These are phyloP conservation scores for Papilio protenor DNA, from an alignment of 2,888 invertebrate genomes.

Conservation along the genomic window DNA sequence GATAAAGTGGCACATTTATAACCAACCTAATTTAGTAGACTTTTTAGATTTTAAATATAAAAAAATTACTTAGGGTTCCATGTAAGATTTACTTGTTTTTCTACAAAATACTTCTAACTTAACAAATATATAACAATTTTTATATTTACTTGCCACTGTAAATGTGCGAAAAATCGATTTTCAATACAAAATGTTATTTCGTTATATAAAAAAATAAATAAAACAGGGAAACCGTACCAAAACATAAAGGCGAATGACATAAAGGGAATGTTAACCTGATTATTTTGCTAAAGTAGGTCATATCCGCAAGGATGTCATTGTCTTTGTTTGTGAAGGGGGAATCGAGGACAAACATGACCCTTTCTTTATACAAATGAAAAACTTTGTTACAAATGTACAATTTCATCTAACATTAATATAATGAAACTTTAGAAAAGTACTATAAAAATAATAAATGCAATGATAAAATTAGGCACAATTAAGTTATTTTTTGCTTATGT, in stretches of 20 bases:
- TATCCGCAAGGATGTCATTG: conserved; percentile 28
- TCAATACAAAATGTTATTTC: neutral
- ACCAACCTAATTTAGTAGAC: too few relatives aligned
- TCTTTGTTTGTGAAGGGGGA: conserved; percentile 10
- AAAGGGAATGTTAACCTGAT: neutral
- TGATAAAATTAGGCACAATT: too few relatives aligned
- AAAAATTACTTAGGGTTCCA: too few relatives aligned
- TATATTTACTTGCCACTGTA: too few relatives aligned
- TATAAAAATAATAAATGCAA: too few relatives aligned
- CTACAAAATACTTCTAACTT: too few relatives aligned
- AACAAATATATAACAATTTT: too few relatives aligned
- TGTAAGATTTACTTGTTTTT: too few relatives aligned
- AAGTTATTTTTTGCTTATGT: too few relatives aligned
- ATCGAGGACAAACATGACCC: neutral
- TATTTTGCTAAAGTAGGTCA: conserved; percentile 35
- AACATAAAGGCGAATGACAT: neutral
- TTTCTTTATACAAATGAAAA: neutral
- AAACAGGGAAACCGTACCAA: neutral
- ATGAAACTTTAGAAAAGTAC: too few relatives aligned
- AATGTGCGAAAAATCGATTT: neutral
- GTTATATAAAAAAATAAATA: neutral
- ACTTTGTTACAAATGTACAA: neutral
- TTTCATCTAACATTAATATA: neutral
- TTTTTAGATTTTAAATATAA: too few relatives aligned
- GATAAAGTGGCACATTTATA: too few relatives aligned